Percentiles rank a stretch among this genome's conserved stretches.
phyloP scores from a whole-genome alignment of 2,797 vertebrate genomes.

The Pantherophis vulpinus region DNA sequence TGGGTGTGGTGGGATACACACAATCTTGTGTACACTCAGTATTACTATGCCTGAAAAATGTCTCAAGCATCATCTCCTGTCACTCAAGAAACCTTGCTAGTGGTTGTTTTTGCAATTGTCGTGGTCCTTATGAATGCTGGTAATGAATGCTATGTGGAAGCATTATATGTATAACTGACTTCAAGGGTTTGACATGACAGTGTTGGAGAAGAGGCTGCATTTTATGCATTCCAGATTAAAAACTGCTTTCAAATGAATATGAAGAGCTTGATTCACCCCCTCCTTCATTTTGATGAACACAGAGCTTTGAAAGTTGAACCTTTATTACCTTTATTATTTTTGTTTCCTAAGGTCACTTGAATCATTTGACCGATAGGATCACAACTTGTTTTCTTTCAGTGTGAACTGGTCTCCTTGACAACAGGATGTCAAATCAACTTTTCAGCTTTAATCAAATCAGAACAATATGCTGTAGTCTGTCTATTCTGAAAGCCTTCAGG shows the following conservation, averaged over 20 bases:
- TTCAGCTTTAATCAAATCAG: constrained; percentile 74
- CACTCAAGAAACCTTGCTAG: not conserved
- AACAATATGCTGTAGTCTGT: constrained; percentile 65
- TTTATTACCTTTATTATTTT: constrained; percentile 55
- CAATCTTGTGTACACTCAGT: not conserved
- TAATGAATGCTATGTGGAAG: constrained; percentile 41
- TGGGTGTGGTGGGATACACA: not conserved
- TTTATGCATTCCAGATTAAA: constrained; percentile 58
- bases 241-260: constrained; percentile 62
- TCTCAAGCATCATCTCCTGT: constrained; percentile 16
- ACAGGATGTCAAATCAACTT: constrained; percentile 72
- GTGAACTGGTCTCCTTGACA: constrained; percentile 72
- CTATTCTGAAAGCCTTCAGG: constrained; percentile 67
- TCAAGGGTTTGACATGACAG: constrained; percentile 49
- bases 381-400: constrained; percentile 69
- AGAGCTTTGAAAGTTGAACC: constrained; percentile 58
- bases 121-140: constrained; percentile 34
- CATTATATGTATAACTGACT: constrained; percentile 27
- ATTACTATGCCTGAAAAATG: not conserved
- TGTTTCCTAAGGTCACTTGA: constrained; percentile 68
- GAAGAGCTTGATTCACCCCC: constrained; percentile 60
- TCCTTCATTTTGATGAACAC: constrained; percentile 55
- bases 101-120: constrained; percentile 12
- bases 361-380: constrained; percentile 67
- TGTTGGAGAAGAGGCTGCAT: constrained; percentile 47